These are phyloP conservation scores for Rutilus rutilus DNA, from an alignment of 2,113 vertebrate species.

Conservation along the genomic window DNA sequence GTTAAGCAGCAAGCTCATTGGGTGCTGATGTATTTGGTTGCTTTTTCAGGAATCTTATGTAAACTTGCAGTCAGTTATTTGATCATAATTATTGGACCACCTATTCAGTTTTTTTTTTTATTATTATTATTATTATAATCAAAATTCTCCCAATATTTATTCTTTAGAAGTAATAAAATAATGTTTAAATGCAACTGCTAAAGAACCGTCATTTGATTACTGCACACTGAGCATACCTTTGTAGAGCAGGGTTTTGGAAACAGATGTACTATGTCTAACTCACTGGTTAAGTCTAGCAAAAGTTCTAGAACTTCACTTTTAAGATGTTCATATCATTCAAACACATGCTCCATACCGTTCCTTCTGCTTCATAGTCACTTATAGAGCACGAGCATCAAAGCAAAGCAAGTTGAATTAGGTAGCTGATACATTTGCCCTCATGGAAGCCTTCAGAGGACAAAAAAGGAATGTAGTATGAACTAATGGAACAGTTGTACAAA, in stretches of 20 bases:
- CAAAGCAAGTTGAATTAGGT: conserved; percentile 44
- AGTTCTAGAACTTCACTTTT: not conserved
- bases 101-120: not conserved
- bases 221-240: not conserved
- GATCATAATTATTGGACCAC: too few species aligned
- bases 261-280: not conserved
- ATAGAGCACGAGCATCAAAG: conserved; percentile 28
- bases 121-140: not conserved
- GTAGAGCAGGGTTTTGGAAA: not conserved
- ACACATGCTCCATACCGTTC: not conserved
- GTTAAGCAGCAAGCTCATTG: too few species aligned
- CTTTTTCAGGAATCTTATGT: not conserved
- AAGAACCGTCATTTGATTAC: not conserved
- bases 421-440: conserved; percentile 11
- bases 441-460: conserved; percentile 49
- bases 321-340: not conserved
- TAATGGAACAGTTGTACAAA: conserved; percentile 29
- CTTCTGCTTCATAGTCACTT: conserved; percentile 9
- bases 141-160: not conserved
- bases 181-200: not conserved
- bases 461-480: conserved; percentile 25
- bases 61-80: too few species aligned
- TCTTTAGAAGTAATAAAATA: not conserved
- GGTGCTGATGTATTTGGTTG: not conserved
- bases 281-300: not conserved